A percentile compares a stretch with the other conserved stretches of the same genome.
Conservation (phyloP, 2,888 invertebrate species). For the Stenotaenia linearis region DNA sequence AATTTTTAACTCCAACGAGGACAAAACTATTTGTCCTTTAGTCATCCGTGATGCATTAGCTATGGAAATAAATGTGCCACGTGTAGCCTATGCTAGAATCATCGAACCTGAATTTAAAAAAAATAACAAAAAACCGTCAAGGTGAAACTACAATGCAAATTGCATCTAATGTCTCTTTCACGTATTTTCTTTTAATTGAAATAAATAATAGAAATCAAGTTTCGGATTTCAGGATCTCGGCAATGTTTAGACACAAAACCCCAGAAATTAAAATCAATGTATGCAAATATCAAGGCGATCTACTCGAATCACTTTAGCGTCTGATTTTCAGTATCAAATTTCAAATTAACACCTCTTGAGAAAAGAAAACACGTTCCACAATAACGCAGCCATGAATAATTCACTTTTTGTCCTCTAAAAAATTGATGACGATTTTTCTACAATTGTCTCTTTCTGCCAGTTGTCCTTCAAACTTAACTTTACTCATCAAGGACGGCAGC, state of each 20-base stretch:
- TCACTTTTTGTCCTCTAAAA: neutral
- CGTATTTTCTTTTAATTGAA: neutral
- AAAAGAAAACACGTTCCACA: neutral
- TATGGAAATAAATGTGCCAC: constrained; percentile 12
- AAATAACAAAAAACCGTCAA: neutral
- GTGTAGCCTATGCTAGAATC: neutral
- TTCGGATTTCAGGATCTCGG: neutral
- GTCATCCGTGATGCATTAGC: constrained; percentile 20
- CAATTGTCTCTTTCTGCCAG: constrained; percentile 20
- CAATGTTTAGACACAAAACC: neutral
- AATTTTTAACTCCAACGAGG: constrained; percentile 18
- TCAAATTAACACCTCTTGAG: neutral
- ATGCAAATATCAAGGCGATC: constrained; percentile 1
- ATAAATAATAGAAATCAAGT: neutral
- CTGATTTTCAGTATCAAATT: neutral
- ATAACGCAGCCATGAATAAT: neutral
- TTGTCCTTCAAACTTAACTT: constrained; percentile 17
- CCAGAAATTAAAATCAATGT: neutral
- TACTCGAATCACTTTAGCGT: neutral
- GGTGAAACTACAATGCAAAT: neutral
- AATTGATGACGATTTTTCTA: neutral
- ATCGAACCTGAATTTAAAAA: neutral
- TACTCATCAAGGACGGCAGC: constrained; percentile 13
- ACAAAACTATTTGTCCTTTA: constrained; percentile 24
- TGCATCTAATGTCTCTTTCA: neutral